Evolutionary conservation across 1,140 invertebrate species (phyloP).

Genomic region (Neotoxoptera formosana): DNA sequence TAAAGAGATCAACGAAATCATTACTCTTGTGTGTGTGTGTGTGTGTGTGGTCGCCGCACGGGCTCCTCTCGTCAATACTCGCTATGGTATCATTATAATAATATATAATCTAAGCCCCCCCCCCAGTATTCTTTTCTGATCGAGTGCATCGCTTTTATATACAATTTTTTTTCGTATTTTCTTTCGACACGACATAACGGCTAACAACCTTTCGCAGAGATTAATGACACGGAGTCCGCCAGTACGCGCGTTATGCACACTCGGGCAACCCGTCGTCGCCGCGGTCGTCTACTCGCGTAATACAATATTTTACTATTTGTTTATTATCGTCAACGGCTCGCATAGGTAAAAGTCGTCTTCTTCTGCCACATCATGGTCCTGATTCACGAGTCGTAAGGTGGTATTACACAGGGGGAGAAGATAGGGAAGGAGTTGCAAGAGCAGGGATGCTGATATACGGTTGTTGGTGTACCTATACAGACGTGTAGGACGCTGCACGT

Average conservation of each 20-base stretch:
- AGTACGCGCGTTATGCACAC: background rate
- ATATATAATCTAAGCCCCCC: background rate
- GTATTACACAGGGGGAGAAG: background rate
- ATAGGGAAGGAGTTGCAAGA: background rate
- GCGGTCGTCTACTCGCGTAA: background rate
- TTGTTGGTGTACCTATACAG: background rate
- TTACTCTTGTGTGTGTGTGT: background rate
- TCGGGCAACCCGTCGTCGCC: background rate
- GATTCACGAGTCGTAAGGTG: background rate
- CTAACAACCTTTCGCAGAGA: slow-evolving; percentile 40
- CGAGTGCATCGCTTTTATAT: slow-evolving; percentile 34
- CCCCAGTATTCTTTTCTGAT: slow-evolving; percentile 7
- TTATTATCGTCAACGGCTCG: background rate
- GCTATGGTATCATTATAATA: background rate
- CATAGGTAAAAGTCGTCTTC: background rate
- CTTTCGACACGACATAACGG: slow-evolving; percentile 35
- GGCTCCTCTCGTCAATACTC: slow-evolving; percentile 21
- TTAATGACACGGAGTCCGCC: background rate
- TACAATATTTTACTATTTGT: background rate
- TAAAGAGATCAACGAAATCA: slow-evolving; percentile 50
- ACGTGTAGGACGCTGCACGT: background rate
- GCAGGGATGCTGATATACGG: background rate
- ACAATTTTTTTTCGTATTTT: background rate
- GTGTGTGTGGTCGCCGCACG: slow-evolving; percentile 30
- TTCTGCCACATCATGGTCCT: background rate